Conservation (phyloP, 1,140 invertebrate genomes). For the Drosophila pachea region DNA sequence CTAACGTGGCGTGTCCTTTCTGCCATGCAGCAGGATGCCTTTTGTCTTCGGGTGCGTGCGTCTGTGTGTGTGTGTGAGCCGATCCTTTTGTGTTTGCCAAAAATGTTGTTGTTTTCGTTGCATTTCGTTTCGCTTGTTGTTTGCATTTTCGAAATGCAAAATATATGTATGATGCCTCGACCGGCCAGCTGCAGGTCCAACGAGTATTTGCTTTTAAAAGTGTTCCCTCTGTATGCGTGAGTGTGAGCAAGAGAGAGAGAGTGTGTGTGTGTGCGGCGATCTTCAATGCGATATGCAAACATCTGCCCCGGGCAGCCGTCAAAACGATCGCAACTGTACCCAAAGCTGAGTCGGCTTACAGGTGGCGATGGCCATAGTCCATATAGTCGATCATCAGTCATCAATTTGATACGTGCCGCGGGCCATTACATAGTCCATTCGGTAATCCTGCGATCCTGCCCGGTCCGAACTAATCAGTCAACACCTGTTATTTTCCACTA, state of each 20-base stretch:
- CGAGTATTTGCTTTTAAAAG: constrained; percentile 39
- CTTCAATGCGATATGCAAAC: constrained; percentile 7
- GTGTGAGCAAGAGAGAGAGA: neutral
- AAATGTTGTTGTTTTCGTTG: constrained; percentile 51
- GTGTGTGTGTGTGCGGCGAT: neutral
- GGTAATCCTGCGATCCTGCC: constrained; percentile 6
- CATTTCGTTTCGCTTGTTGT: constrained; percentile 38
- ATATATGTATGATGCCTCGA: constrained; percentile 32
- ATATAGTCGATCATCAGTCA: constrained; percentile 31
- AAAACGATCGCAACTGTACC: constrained; percentile 35
- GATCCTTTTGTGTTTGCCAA: constrained; percentile 43
- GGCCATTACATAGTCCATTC: constrained; percentile 7
- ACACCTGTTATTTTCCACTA: constrained; percentile 73
- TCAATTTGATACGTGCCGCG: constrained; percentile 63
- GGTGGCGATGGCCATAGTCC: constrained; percentile 7
- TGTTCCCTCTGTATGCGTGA: constrained; percentile 38
- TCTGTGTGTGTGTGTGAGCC: constrained; percentile 6
- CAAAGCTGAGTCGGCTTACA: constrained; percentile 15
- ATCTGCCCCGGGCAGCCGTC: neutral
- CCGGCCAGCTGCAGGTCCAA: constrained; percentile 31
- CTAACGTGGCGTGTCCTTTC: constrained; percentile 35
- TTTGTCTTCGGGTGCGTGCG: constrained; percentile 39
- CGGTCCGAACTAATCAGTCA: constrained; percentile 55
- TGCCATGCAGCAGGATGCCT: constrained; percentile 50
- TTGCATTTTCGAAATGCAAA: constrained; percentile 71